Conservation (phyloP, 2,888 invertebrate genomes). For the Fragum fragum region DNA sequence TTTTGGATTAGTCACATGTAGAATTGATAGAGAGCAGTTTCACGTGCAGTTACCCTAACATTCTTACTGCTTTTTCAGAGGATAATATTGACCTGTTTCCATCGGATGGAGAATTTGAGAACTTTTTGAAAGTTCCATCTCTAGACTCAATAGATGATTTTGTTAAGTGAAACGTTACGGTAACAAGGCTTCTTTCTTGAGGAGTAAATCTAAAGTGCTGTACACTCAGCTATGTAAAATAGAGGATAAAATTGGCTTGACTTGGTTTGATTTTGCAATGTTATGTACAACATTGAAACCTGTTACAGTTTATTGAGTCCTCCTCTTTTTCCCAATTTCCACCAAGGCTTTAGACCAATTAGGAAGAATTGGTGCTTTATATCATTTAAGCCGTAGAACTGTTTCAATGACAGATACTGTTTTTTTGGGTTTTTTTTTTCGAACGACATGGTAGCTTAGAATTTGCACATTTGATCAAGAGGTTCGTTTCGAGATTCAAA, state of each 20-base stretch:
- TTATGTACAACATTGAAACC: slow-evolving; percentile 12
- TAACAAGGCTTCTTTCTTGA: slow-evolving; percentile 42
- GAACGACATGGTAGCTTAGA: slow-evolving; percentile 1
- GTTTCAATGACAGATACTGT: slow-evolving; percentile 12
- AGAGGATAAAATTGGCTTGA: slow-evolving; percentile 23
- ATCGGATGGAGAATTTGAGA: no score
- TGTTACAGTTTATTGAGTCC: slow-evolving; percentile 16
- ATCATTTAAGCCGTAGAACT: slow-evolving; percentile 19
- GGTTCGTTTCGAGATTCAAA: not conserved
- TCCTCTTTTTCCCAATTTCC: slow-evolving; percentile 28
- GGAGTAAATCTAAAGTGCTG: not conserved
- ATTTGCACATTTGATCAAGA: slow-evolving; percentile 17
- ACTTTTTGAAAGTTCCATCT: slow-evolving; percentile 44
- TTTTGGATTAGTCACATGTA: no score
- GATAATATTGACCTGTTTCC: no score
- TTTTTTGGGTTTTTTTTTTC: no score
- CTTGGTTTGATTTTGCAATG: not conserved
- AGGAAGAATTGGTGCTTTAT: slow-evolving; percentile 21
- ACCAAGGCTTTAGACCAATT: slow-evolving; percentile 17
- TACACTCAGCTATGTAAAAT: slow-evolving; percentile 26
- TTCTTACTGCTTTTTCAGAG: no score
- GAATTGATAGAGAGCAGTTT: no score
- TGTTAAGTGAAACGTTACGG: slow-evolving; percentile 40
- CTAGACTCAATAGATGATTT: slow-evolving; percentile 40
- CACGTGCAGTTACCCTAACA: no score